A percentile compares a stretch with the other conserved stretches of the same genome.
Evolutionary conservation across 2,888 invertebrate species (phyloP).

Genomic region (Poecilobothrus nobilitatus): DNA sequence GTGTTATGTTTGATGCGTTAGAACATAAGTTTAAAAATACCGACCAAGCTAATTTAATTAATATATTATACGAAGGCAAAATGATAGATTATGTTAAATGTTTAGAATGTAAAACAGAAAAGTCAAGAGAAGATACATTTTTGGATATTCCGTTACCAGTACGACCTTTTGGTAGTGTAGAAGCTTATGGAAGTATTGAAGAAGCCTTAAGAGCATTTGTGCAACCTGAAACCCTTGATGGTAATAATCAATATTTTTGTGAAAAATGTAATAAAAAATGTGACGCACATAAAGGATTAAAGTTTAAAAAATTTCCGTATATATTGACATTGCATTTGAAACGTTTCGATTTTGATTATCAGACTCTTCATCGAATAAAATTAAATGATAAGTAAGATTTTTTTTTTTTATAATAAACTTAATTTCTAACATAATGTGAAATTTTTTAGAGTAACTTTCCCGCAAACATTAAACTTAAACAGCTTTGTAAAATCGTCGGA

Average conservation of each 20-base stretch:
- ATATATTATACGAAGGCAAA: constrained; percentile 65
- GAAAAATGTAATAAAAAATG: constrained; percentile 78
- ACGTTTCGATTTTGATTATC: constrained; percentile 82
- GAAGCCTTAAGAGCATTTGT: constrained; percentile 78
- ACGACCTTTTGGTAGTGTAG: constrained; percentile 67
- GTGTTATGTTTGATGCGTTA: constrained; percentile 84
- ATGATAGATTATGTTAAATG: constrained; percentile 87
- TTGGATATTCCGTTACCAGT: constrained; percentile 80
- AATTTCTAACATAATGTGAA: constrained; percentile 17
- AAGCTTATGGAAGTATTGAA: constrained; percentile 70
- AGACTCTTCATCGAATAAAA: constrained; percentile 74
- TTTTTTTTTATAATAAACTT: too few relatives aligned
- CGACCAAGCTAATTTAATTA: constrained; percentile 71
- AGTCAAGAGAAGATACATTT: constrained; percentile 72
- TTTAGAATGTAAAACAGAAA: constrained; percentile 73
- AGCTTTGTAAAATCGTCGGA: constrained; percentile 51
- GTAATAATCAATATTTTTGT: constrained; percentile 78
- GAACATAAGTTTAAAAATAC: constrained; percentile 77
- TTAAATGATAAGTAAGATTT: constrained; percentile 67
- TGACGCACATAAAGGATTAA: constrained; percentile 82
- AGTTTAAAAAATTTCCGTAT: constrained; percentile 79
- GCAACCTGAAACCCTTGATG: constrained; percentile 73
- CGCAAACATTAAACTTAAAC: constrained; percentile 69
- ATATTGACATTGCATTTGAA: constrained; percentile 78
- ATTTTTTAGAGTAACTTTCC: constrained; percentile 65